Evolutionary conservation across 2,797 vertebrate genomes (phyloP).

Genomic region (Otus scops): DNA sequence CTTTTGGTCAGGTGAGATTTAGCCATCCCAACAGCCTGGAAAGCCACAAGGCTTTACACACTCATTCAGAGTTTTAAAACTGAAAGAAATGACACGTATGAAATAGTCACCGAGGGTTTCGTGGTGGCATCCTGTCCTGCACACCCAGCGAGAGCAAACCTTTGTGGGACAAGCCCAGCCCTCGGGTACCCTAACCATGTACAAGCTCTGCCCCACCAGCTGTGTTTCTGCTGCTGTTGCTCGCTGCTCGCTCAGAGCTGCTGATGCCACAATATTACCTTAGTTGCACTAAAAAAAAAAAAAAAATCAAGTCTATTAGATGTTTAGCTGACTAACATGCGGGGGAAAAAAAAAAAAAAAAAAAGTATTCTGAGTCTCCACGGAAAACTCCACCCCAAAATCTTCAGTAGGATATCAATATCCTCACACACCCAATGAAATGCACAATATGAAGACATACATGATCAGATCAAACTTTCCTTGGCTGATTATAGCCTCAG

Average conservation of each 20-base stretch:
- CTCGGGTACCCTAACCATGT: accelerated
- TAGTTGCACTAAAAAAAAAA: not conserved
- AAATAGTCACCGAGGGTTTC: accelerated
- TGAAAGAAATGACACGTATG: not conserved
- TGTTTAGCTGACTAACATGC: not conserved
- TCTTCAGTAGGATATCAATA: slow-evolving; percentile 48
- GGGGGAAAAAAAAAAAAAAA: not conserved
- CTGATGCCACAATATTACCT: not conserved
- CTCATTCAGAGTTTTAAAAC: not conserved
- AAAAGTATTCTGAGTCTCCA: not conserved
- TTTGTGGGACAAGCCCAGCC: not conserved
- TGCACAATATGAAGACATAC: slow-evolving; percentile 62
- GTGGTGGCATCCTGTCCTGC: not conserved
- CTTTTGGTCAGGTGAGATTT: not conserved
- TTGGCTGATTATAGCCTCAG: slow-evolving; percentile 61
- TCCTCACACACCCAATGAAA: slow-evolving; percentile 56
- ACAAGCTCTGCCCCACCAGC: not conserved
- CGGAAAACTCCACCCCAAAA: slow-evolving; percentile 55
- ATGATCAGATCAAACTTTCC: slow-evolving; percentile 70
- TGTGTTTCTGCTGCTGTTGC: not conserved
- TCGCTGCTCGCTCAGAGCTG: not conserved
- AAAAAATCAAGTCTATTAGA: not conserved
- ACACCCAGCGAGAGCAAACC: not conserved
- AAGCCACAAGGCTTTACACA: not conserved
- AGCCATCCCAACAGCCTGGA: not conserved